phyloP scores from a whole-genome alignment of 2,113 vertebrate genomes.

The Coptodon rendalli region DNA sequence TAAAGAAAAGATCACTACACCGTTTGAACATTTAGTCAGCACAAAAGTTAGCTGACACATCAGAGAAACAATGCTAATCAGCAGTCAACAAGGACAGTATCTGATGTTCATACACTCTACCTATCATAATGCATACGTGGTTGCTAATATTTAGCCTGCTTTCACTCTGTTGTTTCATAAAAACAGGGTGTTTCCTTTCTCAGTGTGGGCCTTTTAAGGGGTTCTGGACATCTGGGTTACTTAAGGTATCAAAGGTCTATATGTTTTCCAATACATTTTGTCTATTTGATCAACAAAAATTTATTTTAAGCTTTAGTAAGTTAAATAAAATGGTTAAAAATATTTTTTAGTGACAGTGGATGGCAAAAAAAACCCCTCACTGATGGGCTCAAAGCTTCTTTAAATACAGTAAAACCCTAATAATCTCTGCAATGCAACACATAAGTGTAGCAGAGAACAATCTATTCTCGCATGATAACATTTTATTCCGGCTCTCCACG shows the following conservation, averaged over 20 bases:
- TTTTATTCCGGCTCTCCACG: not conserved
- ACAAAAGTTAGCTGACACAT: not conserved
- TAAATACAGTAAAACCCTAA: not conserved
- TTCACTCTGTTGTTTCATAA: not conserved
- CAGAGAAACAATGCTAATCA: not conserved
- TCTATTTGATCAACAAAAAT: not conserved
- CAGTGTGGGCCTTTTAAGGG: not conserved
- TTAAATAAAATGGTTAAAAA: not conserved
- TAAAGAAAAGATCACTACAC: not conserved
- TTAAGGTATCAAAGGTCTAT: not conserved
- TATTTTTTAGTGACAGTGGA: not conserved
- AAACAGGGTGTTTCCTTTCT: not conserved
- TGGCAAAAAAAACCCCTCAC: not conserved
- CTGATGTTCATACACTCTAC: not conserved
- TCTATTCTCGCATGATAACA: not conserved
- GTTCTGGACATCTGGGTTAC: not conserved
- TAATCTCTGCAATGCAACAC: not conserved
- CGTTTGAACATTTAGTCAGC: not conserved
- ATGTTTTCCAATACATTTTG: not conserved
- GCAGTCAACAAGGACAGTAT: not conserved
- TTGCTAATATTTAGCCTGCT: not conserved
- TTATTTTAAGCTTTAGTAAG: not conserved
- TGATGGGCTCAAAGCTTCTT: not conserved
- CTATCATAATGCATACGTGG: not conserved
- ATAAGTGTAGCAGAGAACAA: not conserved